phyloP scores from a whole-genome alignment of 2,113 vertebrate genomes.

The Pluvianellus socialis region DNA sequence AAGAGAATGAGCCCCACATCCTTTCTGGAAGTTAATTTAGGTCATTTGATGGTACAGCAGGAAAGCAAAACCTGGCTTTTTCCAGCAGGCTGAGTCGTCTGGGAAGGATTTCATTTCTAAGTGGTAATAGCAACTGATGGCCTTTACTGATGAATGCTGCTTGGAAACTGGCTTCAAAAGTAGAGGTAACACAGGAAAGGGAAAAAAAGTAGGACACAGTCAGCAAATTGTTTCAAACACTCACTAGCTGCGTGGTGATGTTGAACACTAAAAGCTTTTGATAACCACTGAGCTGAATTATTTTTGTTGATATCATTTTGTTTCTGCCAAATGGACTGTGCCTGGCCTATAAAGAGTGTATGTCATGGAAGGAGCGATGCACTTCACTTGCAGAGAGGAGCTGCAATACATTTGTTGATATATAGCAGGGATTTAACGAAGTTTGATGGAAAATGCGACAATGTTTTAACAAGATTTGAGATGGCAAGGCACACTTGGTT shows the following conservation, averaged over 20 bases:
- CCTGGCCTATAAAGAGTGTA: neutral
- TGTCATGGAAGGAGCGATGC: no score
- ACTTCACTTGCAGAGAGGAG: no score
- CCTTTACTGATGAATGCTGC: neutral
- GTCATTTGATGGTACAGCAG: neutral
- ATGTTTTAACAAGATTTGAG: no score
- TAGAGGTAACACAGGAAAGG: neutral
- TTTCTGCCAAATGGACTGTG: neutral
- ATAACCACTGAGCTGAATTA: neutral
- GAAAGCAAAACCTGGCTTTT: conserved; percentile 1
- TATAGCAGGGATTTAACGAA: no score
- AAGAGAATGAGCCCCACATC: neutral
- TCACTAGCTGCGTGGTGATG: neutral
- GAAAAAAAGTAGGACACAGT: neutral
- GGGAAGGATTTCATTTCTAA: conserved; percentile 13
- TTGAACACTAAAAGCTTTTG: neutral
- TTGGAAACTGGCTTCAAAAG: neutral
- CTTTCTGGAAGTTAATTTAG: neutral
- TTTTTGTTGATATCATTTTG: neutral
- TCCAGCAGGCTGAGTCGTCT: neutral
- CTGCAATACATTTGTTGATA: no score
- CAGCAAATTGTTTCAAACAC: neutral
- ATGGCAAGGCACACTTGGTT: no score
- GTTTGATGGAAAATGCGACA: no score
- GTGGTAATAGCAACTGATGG: neutral